Percentiles rank a stretch among this genome's conserved stretches.
Conservation (phyloP, 2,113 vertebrate genomes). For the Pleuronectes platessa region DNA sequence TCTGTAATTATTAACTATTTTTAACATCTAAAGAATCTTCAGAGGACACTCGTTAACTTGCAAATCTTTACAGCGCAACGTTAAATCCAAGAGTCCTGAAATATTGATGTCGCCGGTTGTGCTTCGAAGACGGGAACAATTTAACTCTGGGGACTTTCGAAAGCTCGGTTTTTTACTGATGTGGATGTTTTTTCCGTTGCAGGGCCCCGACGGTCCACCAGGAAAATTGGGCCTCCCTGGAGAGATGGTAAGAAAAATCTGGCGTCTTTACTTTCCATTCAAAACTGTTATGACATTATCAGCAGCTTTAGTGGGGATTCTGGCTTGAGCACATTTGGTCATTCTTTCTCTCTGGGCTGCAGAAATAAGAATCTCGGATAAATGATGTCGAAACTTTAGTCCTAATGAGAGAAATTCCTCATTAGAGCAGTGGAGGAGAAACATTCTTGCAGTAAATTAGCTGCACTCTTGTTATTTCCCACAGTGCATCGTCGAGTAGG, state of each 20-base stretch:
- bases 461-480: neutral
- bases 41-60: conserved; percentile 22
- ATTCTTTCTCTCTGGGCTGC: neutral
- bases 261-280: conserved; percentile 22
- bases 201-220: conserved; percentile 88
- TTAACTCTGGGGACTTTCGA: conserved; percentile 34
- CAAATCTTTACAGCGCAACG: conserved; percentile 36
- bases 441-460: neutral
- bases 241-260: conserved; percentile 83
- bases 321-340: neutral
- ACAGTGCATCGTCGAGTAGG: neutral
- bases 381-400: neutral
- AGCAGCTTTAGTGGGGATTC: neutral
- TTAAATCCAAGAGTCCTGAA: conserved; percentile 54
- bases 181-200: conserved; percentile 36
- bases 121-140: conserved; percentile 36
- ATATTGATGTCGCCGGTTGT: conserved; percentile 35
- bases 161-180: conserved; percentile 23
- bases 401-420: neutral
- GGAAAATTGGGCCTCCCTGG: conserved; percentile 89
- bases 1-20: conserved; percentile 45
- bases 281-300: neutral
- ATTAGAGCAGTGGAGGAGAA: neutral
- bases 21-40: conserved; percentile 52
- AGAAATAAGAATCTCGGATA: neutral